phyloP scores from a whole-genome alignment of 2,113 vertebrate genomes.

The Pyrgilauda ruficollis region DNA sequence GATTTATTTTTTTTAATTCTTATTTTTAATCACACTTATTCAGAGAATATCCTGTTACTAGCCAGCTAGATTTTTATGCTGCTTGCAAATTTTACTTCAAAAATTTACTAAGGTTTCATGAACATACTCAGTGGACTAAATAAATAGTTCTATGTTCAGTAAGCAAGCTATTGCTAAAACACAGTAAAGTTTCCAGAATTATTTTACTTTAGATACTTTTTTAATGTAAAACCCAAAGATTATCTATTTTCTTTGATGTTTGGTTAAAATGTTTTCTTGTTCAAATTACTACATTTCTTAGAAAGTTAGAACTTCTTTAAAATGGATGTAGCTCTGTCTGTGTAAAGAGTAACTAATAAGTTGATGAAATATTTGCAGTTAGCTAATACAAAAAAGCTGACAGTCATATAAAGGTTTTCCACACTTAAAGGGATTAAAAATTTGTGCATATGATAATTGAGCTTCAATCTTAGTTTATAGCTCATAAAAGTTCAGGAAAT shows the following conservation, averaged over 20 bases:
- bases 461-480: background rate
- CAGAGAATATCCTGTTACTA: slow-evolving; percentile 4
- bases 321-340: background rate
- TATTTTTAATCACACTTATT: background rate
- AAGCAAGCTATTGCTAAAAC: background rate
- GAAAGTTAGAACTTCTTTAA: background rate
- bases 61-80: background rate
- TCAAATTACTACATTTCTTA: background rate
- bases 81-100: slow-evolving; percentile 17
- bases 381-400: slow-evolving; percentile 3
- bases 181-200: background rate
- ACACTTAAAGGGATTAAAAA: background rate
- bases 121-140: slow-evolving; percentile 8
- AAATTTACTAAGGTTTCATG: slow-evolving; percentile 4
- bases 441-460: background rate
- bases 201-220: background rate
- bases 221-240: background rate
- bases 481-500: slow-evolving; percentile 20
- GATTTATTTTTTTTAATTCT: background rate
- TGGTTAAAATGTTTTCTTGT: background rate
- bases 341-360: background rate
- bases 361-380: background rate
- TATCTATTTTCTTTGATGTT: background rate
- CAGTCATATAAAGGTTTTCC: background rate
- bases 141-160: slow-evolving; percentile 9